phyloP scores from a whole-genome alignment of 1,140 invertebrate species.

The Diabrotica virgifera region DNA sequence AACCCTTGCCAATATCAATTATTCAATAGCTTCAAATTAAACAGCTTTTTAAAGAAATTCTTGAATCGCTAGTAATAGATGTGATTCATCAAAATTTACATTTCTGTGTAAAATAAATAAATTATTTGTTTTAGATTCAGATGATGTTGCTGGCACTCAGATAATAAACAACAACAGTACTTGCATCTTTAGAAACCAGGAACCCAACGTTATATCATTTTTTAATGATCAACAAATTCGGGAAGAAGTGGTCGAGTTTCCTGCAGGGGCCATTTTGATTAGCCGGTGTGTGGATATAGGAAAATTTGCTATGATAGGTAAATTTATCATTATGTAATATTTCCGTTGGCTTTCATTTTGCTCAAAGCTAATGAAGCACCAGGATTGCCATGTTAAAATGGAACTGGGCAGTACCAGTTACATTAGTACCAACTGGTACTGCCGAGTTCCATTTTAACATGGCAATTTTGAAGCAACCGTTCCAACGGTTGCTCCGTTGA shows the following conservation, averaged over 20 bases:
- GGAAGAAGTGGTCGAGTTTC: slow-evolving; percentile 73
- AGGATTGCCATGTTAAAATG: no score
- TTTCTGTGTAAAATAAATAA: background rate
- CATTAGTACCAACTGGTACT: no score
- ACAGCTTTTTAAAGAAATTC: no score
- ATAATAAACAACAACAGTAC: slow-evolving; percentile 61
- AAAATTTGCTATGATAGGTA: slow-evolving; percentile 57
- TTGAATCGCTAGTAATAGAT: no score
- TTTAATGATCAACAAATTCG: slow-evolving; percentile 73
- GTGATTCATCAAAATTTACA: background rate
- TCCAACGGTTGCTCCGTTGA: no score
- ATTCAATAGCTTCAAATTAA: no score
- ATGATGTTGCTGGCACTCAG: slow-evolving; percentile 28
- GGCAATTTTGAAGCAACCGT: no score
- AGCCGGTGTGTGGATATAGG: slow-evolving; percentile 74
- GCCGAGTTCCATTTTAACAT: no score
- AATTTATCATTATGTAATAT: slow-evolving; percentile 1
- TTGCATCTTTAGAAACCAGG: slow-evolving; percentile 71
- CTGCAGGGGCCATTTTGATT: slow-evolving; percentile 69
- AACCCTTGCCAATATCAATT: no score
- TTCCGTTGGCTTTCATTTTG: no score
- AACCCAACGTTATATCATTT: slow-evolving; percentile 76
- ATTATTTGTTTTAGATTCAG: slow-evolving; percentile 48
- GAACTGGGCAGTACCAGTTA: no score
- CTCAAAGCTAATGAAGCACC: no score